A percentile compares a stretch with the other conserved stretches of the same genome.
These are phyloP conservation scores for Trichacis sp. DNA, from an alignment of 2,888 invertebrate species.

Conservation along the genomic window DNA sequence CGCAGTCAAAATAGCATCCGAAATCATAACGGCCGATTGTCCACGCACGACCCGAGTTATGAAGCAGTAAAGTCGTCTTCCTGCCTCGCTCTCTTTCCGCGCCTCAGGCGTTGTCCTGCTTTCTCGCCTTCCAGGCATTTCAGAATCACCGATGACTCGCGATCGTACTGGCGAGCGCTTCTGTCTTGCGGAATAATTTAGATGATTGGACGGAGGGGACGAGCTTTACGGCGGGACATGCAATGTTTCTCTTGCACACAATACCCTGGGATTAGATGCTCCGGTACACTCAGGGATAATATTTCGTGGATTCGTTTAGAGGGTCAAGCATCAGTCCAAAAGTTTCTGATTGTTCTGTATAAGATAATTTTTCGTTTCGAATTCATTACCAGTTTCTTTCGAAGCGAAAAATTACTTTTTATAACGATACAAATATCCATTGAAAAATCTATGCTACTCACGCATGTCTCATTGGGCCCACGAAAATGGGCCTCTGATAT, in stretches of 20 bases:
- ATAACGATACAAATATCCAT: too few relatives aligned
- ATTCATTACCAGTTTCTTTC: too few relatives aligned
- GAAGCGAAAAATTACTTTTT: too few relatives aligned
- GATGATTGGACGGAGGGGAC: slow-evolving; percentile 60
- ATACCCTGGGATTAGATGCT: slow-evolving; percentile 24
- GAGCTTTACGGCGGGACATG: slow-evolving; percentile 47
- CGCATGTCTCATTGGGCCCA: slow-evolving; percentile 18
- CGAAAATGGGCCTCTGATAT: slow-evolving; percentile 36
- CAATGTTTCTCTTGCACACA: slow-evolving; percentile 45
- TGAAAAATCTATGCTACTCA: too few relatives aligned
- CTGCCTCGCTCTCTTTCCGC: slow-evolving; percentile 23
- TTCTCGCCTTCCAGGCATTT: slow-evolving; percentile 29
- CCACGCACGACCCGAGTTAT: slow-evolving; percentile 62
- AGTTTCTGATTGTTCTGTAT: not conserved
- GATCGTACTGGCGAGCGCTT: slow-evolving; percentile 18
- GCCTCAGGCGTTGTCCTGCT: slow-evolving; percentile 25
- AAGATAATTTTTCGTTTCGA: too few relatives aligned
- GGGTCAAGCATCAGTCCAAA: not conserved
- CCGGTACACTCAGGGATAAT: not conserved
- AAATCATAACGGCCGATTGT: slow-evolving; percentile 69
- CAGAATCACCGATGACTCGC: slow-evolving; percentile 29
- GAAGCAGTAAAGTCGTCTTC: slow-evolving; percentile 62
- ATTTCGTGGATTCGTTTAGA: not conserved
- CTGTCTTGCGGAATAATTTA: slow-evolving; percentile 66
- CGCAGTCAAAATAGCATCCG: slow-evolving; percentile 66